Percentiles rank a stretch among this genome's conserved stretches.
Conservation (phyloP, 2,113 vertebrate species). For the Cavia aperea region DNA sequence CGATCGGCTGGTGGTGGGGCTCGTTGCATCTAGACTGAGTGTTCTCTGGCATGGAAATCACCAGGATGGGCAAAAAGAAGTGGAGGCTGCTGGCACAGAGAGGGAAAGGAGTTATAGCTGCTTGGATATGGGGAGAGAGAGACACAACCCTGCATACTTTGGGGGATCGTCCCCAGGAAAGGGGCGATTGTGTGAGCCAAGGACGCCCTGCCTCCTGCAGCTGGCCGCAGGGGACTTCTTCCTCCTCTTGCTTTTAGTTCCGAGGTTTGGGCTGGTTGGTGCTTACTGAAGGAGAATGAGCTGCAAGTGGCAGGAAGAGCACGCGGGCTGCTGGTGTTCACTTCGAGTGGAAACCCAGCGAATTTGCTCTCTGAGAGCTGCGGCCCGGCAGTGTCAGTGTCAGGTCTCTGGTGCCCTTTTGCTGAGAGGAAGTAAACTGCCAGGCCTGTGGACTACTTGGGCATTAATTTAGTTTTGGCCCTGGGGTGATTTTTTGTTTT, state of each 20-base stretch:
- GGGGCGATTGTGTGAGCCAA: rapidly evolving
- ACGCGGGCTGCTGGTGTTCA: too few species aligned
- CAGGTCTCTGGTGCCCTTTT: not conserved
- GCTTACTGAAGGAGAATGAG: not conserved
- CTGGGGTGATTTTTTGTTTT: not conserved
- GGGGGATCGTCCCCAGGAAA: not conserved
- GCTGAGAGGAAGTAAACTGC: not conserved
- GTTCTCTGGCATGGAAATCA: slow-evolving; percentile 52
- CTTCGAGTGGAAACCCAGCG: not conserved
- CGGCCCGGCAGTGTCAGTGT: not conserved
- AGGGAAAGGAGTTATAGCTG: not conserved
- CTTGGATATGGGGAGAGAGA: not conserved
- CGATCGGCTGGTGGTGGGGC: slow-evolving; percentile 61
- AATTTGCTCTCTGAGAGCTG: not conserved
- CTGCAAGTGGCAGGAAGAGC: not conserved
- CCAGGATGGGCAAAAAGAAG: not conserved
- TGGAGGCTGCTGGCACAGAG: not conserved
- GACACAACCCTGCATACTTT: not conserved
- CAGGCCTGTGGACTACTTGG: not conserved
- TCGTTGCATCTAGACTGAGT: slow-evolving; percentile 38
- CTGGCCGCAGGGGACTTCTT: not conserved
- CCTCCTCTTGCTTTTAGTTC: not conserved
- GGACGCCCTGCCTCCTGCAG: not conserved
- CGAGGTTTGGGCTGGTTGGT: not conserved
- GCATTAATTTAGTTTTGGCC: not conserved